Conservation (phyloP, 2,797 vertebrate species). For the Hafferia zeledoni region DNA sequence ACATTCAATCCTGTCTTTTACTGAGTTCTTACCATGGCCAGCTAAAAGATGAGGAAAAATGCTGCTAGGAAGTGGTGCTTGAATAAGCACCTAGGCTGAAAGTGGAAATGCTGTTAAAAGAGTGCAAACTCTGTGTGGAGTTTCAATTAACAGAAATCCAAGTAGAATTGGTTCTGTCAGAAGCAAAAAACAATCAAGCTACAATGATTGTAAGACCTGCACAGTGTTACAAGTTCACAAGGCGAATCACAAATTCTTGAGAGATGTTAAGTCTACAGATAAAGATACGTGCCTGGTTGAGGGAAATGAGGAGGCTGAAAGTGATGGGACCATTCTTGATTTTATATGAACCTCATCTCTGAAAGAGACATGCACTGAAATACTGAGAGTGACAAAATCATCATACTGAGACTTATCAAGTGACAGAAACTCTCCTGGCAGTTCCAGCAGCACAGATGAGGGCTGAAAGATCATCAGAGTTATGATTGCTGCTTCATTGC, state of each 20-base stretch:
- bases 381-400: neutral
- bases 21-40: neutral
- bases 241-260: neutral
- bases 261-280: neutral
- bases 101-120: neutral
- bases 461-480: neutral
- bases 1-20: neutral
- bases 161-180: neutral
- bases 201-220: fast-evolving
- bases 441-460: neutral
- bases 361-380: neutral
- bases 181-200: neutral
- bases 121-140: fast-evolving
- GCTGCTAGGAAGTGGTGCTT: neutral
- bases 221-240: neutral
- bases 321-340: neutral
- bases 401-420: neutral
- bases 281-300: neutral
- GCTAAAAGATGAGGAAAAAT: neutral
- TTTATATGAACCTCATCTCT: fast-evolving
- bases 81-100: neutral
- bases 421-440: neutral
- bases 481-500: neutral
- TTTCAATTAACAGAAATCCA: neutral
- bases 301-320: neutral